Conservation (phyloP, 2,888 invertebrate species). For the Erebia aethiops region DNA sequence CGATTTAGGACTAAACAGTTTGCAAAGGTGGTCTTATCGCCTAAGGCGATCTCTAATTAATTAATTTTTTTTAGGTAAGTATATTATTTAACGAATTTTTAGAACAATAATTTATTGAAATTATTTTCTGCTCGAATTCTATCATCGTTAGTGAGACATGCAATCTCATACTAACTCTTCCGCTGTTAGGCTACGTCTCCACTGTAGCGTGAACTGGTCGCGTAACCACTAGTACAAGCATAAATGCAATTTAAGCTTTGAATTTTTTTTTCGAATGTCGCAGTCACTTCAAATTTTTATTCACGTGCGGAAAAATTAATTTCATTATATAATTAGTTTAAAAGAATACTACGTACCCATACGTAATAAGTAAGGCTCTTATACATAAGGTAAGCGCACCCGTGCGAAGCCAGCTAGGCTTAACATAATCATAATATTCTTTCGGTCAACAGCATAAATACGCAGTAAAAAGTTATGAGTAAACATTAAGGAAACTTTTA, state of each 20-base stretch:
- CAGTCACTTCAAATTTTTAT: background rate
- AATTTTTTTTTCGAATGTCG: conserved; percentile 3
- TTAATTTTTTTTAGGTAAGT: too few relatives aligned
- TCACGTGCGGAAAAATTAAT: background rate
- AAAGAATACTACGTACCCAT: too few relatives aligned
- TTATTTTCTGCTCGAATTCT: too few relatives aligned
- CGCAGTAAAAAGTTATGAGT: conserved; percentile 12
- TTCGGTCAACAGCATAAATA: background rate
- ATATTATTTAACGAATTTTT: too few relatives aligned
- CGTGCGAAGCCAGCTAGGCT: background rate
- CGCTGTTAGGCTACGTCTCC: conserved; percentile 22
- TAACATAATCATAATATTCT: background rate
- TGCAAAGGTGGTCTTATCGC: too few relatives aligned
- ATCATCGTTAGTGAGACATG: too few relatives aligned
- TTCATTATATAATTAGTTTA: background rate
- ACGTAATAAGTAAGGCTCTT: too few relatives aligned
- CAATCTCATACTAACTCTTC: background rate
- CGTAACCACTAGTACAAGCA: background rate
- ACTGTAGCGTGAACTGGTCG: conserved; percentile 20
- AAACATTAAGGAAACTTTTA: conserved; percentile 23
- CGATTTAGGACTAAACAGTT: too few relatives aligned
- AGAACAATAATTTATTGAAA: too few relatives aligned
- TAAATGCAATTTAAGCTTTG: conserved; percentile 17
- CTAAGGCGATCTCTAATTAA: too few relatives aligned
- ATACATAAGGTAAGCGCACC: too few relatives aligned